These are phyloP conservation scores for Rachycentron canadum DNA, from an alignment of 2,797 vertebrate genomes.

Conservation along the genomic window DNA sequence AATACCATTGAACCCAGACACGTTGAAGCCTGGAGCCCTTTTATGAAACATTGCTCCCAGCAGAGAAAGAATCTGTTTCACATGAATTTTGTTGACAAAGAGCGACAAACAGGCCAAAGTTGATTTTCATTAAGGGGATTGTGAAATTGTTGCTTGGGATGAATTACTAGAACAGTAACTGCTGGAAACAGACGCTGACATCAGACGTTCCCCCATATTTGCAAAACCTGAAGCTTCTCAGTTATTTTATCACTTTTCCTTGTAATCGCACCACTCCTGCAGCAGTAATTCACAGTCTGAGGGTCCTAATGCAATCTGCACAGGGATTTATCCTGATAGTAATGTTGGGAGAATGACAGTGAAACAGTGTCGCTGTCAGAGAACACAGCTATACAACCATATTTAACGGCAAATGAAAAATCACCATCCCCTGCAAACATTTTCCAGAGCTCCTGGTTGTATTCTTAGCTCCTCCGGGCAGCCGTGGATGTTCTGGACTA, in stretches of 20 bases:
- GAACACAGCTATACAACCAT: constrained; percentile 9
- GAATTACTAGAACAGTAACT: constrained; percentile 4
- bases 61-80: constrained; percentile 31
- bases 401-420: constrained; percentile 30
- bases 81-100: constrained; percentile 28
- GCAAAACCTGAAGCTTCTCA: background rate
- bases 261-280: too few species aligned
- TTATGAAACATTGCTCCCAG: constrained; percentile 34
- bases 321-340: constrained; percentile 11
- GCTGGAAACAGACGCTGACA: background rate
- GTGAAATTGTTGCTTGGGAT: constrained; percentile 11
- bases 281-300: background rate
- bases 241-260: background rate
- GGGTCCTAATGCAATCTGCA: constrained; percentile 14
- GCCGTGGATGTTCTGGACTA: constrained; percentile 18
- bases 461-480: constrained; percentile 51
- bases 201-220: constrained; percentile 19
- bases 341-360: background rate
- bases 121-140: constrained; percentile 35
- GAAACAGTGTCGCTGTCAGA: too few species aligned
- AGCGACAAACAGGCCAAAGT: constrained; percentile 28
- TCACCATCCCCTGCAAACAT: constrained; percentile 36
- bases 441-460: constrained; percentile 52
- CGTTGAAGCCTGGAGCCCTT: constrained; percentile 21
- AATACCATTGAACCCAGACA: constrained; percentile 4